Conservation (phyloP, 2,888 invertebrate genomes). For the Pollenia labialis region DNA sequence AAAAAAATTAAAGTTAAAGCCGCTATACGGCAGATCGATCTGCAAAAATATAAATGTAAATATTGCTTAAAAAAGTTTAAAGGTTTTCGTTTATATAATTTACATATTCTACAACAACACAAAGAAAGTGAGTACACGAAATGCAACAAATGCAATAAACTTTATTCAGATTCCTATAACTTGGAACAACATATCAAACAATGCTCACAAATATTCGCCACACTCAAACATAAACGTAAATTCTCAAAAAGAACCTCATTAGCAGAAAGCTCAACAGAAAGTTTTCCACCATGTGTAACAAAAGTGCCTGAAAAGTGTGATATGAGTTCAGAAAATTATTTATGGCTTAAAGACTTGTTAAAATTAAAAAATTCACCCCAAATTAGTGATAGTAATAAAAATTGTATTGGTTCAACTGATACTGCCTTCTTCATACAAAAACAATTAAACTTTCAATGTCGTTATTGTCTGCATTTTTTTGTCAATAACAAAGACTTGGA, state of each 20-base stretch:
- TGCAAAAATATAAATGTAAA: slow-evolving; percentile 73
- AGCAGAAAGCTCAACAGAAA: slow-evolving; percentile 2
- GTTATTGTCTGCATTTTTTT: slow-evolving; percentile 74
- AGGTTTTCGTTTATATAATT: slow-evolving; percentile 72
- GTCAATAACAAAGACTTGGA: slow-evolving; percentile 49
- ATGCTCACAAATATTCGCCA: slow-evolving; percentile 7
- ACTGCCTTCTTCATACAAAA: slow-evolving; percentile 43
- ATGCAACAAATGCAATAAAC: slow-evolving; percentile 57
- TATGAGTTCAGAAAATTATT: slow-evolving; percentile 20
- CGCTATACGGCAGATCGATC: slow-evolving; percentile 68
- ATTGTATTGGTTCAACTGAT: slow-evolving; percentile 50
- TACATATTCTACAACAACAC: slow-evolving; percentile 70
- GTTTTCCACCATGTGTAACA: slow-evolving; percentile 10
- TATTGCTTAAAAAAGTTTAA: slow-evolving; percentile 70
- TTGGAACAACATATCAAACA: slow-evolving; percentile 42
- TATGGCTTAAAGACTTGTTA: slow-evolving; percentile 63
- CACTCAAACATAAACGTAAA: slow-evolving; percentile 66
- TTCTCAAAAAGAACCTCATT: slow-evolving; percentile 18
- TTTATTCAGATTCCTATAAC: background rate
- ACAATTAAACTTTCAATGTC: slow-evolving; percentile 63
- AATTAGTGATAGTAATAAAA: slow-evolving; percentile 25
- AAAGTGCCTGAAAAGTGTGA: slow-evolving; percentile 57
- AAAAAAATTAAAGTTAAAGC: slow-evolving; percentile 71
- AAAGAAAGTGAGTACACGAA: slow-evolving; percentile 53
- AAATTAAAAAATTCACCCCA: slow-evolving; percentile 43